These are phyloP conservation scores for Pipistrellus pygmaeus DNA, from an alignment of 2,797 vertebrate species.

Conservation along the genomic window DNA sequence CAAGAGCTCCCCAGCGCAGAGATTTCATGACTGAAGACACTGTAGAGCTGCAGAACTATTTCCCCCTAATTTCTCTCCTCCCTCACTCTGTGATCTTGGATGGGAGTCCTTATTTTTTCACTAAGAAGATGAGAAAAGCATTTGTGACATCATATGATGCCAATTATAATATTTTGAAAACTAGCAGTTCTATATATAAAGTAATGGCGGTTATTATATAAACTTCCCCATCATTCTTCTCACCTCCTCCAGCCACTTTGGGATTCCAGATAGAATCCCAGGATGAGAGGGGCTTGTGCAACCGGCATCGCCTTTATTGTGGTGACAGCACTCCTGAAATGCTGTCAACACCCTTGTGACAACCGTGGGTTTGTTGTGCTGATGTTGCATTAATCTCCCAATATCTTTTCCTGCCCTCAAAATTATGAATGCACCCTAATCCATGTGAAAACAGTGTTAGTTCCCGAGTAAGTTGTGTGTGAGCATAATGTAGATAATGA, in stretches of 20 bases:
- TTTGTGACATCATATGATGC: background rate
- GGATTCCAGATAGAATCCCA: background rate
- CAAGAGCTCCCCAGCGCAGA: background rate
- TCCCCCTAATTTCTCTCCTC: background rate
- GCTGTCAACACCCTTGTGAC: background rate
- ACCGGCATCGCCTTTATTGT: background rate
- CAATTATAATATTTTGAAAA: background rate
- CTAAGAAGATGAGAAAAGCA: background rate
- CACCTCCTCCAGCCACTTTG: background rate
- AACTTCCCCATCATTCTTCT: background rate
- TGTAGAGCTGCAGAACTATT: background rate
- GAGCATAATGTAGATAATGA: constrained; percentile 43
- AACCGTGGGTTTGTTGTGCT: constrained; percentile 20
- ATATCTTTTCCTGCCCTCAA: background rate
- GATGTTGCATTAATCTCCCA: background rate
- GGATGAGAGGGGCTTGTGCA: background rate
- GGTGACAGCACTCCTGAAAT: background rate
- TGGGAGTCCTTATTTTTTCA: background rate
- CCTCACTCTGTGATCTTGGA: background rate
- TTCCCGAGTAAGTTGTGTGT: background rate
- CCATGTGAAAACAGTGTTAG: background rate
- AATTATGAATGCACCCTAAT: background rate
- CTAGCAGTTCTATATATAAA: background rate
- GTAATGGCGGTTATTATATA: background rate
- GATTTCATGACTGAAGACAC: background rate